Base-by-base conservation (phyloP, 2,797 vertebrate genomes). In the Molothrus aeneus region DNA sequence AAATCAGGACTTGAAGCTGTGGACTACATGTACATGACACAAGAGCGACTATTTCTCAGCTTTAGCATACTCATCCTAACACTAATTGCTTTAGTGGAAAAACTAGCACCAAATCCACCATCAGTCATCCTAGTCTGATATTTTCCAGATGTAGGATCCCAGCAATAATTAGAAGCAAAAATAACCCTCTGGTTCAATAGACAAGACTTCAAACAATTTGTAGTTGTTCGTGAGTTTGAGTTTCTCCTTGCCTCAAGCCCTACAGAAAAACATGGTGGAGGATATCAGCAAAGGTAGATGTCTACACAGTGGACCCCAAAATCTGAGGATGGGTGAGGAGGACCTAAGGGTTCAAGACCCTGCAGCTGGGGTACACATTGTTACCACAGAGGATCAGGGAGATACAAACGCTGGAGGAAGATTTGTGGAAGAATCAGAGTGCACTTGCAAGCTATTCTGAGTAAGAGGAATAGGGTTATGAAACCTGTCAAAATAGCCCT, bases 401-500 rank as follows among this genome's bases (percentile, higher is more conserved):
- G 59, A 51, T 51, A 48, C 17, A 65, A 68, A 65, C 40, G 56
- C 59, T 7, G 0, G 14, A 70, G 63, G 61, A 93, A 88, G 77
- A 96, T 93, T 70, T 92, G 86, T 94, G 63, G 80, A 73, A 84
- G 83, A 94, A 86, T 79, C 66, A 45, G 43, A 86, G 40, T 38
- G 47, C 64, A 40, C 73, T 95, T 93, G 77, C 34, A 73, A 70
- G 63, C 47, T 61, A 50, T 47, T 85, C 69, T 65, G 63, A 92
- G 88, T 79, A 95, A 94, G 70, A 77, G 78, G 70, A 88, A 95
- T 81, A 66, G 74, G 73, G 73, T 92, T 96, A 93, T 95, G 95
- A 95, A 96, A 95, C 80, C 68, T 11, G 11, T 71, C 73, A 81
- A 93, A 96, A 94, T 38, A 66, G 78, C 66, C 48, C 66, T 93